phyloP scores from a whole-genome alignment of 1,140 invertebrate species.

The Drosophila littoralis region DNA sequence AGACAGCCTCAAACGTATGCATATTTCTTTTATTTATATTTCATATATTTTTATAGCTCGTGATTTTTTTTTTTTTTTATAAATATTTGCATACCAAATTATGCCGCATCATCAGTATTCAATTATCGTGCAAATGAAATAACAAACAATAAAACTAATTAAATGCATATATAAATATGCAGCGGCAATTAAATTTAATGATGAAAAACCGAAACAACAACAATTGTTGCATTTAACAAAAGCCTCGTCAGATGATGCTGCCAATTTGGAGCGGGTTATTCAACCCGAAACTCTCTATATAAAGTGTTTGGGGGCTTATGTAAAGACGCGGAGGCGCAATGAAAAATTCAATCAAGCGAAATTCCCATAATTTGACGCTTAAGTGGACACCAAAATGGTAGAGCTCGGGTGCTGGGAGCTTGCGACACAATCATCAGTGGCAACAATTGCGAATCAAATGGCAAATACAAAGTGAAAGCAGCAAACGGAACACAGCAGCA shows the following conservation, averaged over 20 bases:
- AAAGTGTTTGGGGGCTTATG: conserved; percentile 51
- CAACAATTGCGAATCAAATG: conserved; percentile 81
- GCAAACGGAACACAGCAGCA: conserved; percentile 52
- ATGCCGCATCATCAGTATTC: conserved; percentile 59
- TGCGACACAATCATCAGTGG: conserved; percentile 75
- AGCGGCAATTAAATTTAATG: conserved; percentile 45
- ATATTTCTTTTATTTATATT: background rate
- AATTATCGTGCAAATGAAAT: conserved; percentile 48
- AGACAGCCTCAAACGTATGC: background rate
- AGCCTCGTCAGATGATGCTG: conserved; percentile 17
- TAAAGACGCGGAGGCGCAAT: conserved; percentile 57
- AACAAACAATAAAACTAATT: conserved; percentile 50
- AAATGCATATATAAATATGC: conserved; percentile 36
- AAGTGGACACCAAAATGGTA: conserved; percentile 74
- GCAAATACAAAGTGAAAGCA: conserved; percentile 75
- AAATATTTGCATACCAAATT: conserved; percentile 51
- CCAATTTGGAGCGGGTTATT: conserved; percentile 59
- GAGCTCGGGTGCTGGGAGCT: conserved; percentile 36
- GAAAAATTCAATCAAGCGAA: conserved; percentile 82
- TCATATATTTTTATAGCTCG: background rate
- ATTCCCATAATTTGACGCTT: conserved; percentile 83
- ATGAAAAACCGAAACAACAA: background rate
- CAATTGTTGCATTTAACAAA: conserved; percentile 4
- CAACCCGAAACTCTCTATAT: conserved; percentile 47
- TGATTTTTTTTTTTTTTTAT: background rate